These are phyloP conservation scores for Chiroxiphia lanceolata DNA, from an alignment of 2,797 vertebrate genomes.

Conservation along the genomic window DNA sequence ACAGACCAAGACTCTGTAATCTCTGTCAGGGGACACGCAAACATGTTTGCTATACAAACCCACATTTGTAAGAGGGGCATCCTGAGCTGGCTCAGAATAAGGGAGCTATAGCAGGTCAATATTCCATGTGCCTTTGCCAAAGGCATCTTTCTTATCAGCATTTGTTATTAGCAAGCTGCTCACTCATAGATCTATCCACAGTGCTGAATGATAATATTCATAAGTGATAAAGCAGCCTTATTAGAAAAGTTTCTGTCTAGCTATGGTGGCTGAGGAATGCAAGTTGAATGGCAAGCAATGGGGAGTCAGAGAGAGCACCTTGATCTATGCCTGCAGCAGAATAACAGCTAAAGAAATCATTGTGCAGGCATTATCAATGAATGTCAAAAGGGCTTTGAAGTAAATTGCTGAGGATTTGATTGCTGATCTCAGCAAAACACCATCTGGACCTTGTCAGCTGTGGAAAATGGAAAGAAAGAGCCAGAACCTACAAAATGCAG, in stretches of 20 bases:
- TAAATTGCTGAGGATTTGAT: background rate
- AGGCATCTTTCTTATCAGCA: background rate
- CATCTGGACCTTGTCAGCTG: background rate
- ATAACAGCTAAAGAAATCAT: background rate
- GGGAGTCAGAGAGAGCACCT: background rate
- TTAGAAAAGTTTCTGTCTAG: background rate
- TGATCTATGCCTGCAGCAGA: background rate
- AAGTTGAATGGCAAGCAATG: background rate
- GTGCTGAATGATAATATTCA: background rate
- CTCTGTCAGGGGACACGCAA: accelerated
- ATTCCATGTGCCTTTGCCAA: background rate
- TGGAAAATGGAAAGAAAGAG: background rate
- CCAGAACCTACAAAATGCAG: background rate
- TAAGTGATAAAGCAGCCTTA: background rate
- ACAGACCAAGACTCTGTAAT: background rate
- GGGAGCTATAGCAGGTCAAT: background rate
- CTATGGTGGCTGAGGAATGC: background rate
- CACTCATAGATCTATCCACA: background rate
- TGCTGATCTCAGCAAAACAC: background rate
- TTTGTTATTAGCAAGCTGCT: background rate
- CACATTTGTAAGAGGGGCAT: background rate
- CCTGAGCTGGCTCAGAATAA: background rate
- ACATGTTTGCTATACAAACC: background rate
- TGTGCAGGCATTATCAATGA: background rate
- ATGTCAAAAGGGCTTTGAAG: background rate